Conservation (phyloP, 2,888 invertebrate species). For the Mesoligia furuncula region DNA sequence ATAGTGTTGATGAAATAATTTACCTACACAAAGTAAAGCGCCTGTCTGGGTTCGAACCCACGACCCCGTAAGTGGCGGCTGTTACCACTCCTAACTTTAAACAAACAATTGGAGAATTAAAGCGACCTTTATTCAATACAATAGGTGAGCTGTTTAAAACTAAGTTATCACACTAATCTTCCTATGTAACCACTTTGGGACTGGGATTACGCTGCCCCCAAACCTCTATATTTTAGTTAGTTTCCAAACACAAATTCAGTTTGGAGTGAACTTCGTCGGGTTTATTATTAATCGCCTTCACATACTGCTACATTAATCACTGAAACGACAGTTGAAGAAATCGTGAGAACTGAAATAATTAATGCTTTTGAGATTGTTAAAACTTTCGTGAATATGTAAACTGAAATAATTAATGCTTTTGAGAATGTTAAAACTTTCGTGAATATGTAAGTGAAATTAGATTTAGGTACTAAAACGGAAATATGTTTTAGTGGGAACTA, state of each 20-base stretch:
- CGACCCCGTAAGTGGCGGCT: not conserved
- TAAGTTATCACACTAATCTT: constrained; percentile 75
- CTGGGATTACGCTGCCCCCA: constrained; percentile 69
- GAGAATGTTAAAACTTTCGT: constrained; percentile 33
- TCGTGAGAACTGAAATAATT: constrained; percentile 35
- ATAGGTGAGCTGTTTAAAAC: constrained; percentile 66
- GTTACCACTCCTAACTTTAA: constrained; percentile 6
- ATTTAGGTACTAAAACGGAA: constrained; percentile 26
- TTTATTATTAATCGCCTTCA: constrained; percentile 52
- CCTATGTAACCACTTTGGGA: constrained; percentile 70
- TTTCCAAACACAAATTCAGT: constrained; percentile 71
- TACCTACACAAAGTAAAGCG: not conserved
- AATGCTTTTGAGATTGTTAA: constrained; percentile 38
- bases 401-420: constrained; percentile 39
- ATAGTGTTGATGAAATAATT: not conserved
- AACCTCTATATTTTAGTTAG: constrained; percentile 70
- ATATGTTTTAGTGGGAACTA: constrained; percentile 11
- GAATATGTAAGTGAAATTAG: not conserved
- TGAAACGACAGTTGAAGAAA: constrained; percentile 40
- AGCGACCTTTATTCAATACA: constrained; percentile 56
- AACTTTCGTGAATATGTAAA: constrained; percentile 19
- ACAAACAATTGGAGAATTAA: constrained; percentile 41
- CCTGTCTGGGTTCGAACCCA: not conserved
- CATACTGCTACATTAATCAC: constrained; percentile 36
- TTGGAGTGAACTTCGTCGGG: constrained; percentile 42